These are phyloP conservation scores for Lasiommata megera DNA, from an alignment of 2,888 invertebrate genomes.

Conservation along the genomic window DNA sequence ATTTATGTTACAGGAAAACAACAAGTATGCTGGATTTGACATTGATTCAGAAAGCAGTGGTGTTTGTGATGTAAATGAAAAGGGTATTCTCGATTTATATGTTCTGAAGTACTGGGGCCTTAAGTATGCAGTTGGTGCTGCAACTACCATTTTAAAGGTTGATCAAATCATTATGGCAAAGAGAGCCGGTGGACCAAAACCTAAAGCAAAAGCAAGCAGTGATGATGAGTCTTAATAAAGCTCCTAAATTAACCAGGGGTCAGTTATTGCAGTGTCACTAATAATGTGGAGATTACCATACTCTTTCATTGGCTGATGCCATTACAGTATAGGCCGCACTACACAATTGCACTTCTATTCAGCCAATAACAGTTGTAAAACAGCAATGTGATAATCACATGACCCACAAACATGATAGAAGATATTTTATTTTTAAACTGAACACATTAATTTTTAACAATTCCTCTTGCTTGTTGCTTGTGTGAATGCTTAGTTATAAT, in stretches of 20 bases:
- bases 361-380: too few relatives aligned
- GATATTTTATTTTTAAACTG: slow-evolving; percentile 25
- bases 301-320: too few relatives aligned
- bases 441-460: slow-evolving; percentile 19
- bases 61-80: slow-evolving; percentile 88
- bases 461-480: background rate
- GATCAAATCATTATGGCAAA: slow-evolving; percentile 99
- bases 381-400: too few relatives aligned
- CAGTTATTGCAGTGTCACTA: background rate
- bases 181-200: slow-evolving; percentile 96
- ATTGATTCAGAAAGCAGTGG: slow-evolving; percentile 89
- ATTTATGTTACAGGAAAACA: slow-evolving; percentile 81
- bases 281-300: too few relatives aligned
- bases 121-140: slow-evolving; percentile 96
- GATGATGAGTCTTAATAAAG: slow-evolving; percentile 86
- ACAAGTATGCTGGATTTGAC: slow-evolving; percentile 91
- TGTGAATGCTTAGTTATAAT: slow-evolving; percentile 10
- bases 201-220: slow-evolving; percentile 83
- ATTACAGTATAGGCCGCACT: too few relatives aligned
- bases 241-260: background rate
- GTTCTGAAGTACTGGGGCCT: slow-evolving; percentile 95
- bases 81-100: slow-evolving; percentile 91
- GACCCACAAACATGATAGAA: background rate
- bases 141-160: slow-evolving; percentile 94
- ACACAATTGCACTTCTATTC: too few relatives aligned